Evolutionary conservation across 2,888 invertebrate genomes (phyloP).

Genomic region (Carpatolechia fugitivella): DNA sequence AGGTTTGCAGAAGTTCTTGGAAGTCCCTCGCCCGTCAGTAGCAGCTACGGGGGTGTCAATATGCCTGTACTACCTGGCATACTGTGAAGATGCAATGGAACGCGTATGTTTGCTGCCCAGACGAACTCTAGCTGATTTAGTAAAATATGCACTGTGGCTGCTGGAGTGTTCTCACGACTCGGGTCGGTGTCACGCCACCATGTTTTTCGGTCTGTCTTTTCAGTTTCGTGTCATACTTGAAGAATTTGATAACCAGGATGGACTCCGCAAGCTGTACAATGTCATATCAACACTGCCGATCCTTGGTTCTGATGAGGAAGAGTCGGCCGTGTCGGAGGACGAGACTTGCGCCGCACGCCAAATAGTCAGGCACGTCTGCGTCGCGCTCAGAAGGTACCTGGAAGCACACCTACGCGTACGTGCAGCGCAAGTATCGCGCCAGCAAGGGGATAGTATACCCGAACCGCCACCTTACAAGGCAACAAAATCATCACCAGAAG

Average conservation of each 20-base stretch:
- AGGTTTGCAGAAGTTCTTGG: slow-evolving; percentile 91
- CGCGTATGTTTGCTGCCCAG: slow-evolving; percentile 92
- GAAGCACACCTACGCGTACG: slow-evolving; percentile 88
- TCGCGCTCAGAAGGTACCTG: slow-evolving; percentile 92
- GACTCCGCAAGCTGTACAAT: slow-evolving; percentile 95
- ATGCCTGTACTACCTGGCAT: slow-evolving; percentile 97
- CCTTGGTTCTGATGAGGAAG: slow-evolving; percentile 84
- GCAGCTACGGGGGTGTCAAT: slow-evolving; percentile 98
- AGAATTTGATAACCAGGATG: slow-evolving; percentile 96
- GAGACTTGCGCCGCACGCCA: slow-evolving; percentile 94
- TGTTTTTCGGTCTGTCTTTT: slow-evolving; percentile 98
- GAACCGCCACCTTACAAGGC: slow-evolving; percentile 77
- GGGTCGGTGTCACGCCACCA: slow-evolving; percentile 97
- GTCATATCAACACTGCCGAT: slow-evolving; percentile 94
- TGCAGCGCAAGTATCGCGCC: slow-evolving; percentile 61
- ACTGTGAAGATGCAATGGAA: slow-evolving; percentile 99
- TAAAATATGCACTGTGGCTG: slow-evolving; percentile 95
- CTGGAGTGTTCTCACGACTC: slow-evolving; percentile 98
- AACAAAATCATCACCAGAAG: slow-evolving; percentile 85
- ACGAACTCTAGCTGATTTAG: slow-evolving; percentile 86
- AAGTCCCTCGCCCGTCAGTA: slow-evolving; percentile 95
- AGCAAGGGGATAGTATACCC: slow-evolving; percentile 64
- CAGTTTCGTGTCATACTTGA: slow-evolving; percentile 95
- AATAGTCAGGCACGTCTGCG: slow-evolving; percentile 93
- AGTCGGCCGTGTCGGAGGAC: slow-evolving; percentile 83